Evolutionary conservation across 2,113 vertebrate genomes (phyloP).

Genomic region (Paraplagusia blochii): DNA sequence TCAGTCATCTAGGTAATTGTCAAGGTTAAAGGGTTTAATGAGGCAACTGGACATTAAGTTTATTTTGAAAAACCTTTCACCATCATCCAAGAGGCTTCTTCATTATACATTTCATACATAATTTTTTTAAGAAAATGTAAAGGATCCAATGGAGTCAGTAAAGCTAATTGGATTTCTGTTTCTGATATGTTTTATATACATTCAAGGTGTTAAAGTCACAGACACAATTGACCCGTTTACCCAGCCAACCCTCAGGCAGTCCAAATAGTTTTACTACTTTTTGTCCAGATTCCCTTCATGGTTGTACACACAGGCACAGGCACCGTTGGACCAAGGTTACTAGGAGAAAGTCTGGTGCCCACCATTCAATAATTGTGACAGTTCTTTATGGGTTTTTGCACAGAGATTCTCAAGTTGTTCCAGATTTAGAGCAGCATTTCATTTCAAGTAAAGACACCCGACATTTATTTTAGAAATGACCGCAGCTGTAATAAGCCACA

Average conservation of each 20-base stretch:
- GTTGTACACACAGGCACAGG: background rate
- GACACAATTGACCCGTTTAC: too few species aligned
- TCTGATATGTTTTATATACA: too few species aligned
- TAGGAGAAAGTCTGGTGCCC: slow-evolving; percentile 23
- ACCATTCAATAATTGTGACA: slow-evolving; percentile 11
- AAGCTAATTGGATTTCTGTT: too few species aligned
- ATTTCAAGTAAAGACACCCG: background rate
- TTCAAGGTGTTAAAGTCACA: too few species aligned
- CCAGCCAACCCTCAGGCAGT: slow-evolving; percentile 52
- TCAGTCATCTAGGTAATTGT: too few species aligned
- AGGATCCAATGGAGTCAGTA: too few species aligned
- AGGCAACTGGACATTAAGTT: too few species aligned
- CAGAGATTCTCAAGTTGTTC: slow-evolving; percentile 4
- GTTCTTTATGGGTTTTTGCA: background rate
- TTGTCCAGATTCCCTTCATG: slow-evolving; percentile 9
- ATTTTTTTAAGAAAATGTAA: too few species aligned
- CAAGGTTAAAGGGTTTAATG: too few species aligned
- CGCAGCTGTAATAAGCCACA: slow-evolving; percentile 12
- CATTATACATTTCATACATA: too few species aligned
- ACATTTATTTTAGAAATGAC: slow-evolving; percentile 6
- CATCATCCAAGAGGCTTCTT: too few species aligned
- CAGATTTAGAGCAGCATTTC: background rate
- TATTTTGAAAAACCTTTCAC: too few species aligned
- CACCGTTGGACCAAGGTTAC: slow-evolving; percentile 8
- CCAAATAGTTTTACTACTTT: slow-evolving; percentile 45